phyloP scores from a whole-genome alignment of 1,140 invertebrate genomes.

The Lethrus apterus region DNA sequence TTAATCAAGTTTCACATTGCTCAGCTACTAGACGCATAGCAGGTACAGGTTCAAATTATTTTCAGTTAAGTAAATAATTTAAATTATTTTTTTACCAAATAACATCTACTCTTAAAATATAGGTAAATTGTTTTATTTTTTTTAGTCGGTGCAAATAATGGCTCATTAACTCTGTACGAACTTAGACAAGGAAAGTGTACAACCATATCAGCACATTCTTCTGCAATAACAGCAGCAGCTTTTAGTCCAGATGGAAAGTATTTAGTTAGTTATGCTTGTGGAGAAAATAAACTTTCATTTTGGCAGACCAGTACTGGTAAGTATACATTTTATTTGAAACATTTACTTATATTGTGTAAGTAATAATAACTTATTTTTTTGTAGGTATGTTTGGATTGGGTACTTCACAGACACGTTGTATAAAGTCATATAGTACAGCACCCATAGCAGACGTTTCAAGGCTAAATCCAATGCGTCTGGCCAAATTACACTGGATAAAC shows the following conservation, averaged over 20 bases:
- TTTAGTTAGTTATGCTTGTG: constrained; percentile 89
- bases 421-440: constrained; percentile 88
- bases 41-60: constrained; percentile 32
- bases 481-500: constrained; percentile 86
- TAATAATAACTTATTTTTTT: too few relatives aligned
- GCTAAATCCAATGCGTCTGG: constrained; percentile 78
- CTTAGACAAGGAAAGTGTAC: constrained; percentile 89
- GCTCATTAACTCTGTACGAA: constrained; percentile 91
- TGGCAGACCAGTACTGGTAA: constrained; percentile 86
- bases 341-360: too few relatives aligned
- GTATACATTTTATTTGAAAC: too few relatives aligned
- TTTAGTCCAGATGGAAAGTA: constrained; percentile 98
- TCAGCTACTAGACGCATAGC: constrained; percentile 86
- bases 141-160: constrained; percentile 83
- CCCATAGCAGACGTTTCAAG: constrained; percentile 82
- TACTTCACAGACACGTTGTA: constrained; percentile 83
- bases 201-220: constrained; percentile 80
- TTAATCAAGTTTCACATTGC: constrained; percentile 88
- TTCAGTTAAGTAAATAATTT: not conserved
- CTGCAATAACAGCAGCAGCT: constrained; percentile 82
- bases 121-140: constrained; percentile 21
- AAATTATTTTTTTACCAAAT: too few relatives aligned
- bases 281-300: constrained; percentile 94
- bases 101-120: too few relatives aligned
- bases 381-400: constrained; percentile 85